Conservation (phyloP, 1,140 invertebrate species). For the Penaeus chinensis region DNA sequence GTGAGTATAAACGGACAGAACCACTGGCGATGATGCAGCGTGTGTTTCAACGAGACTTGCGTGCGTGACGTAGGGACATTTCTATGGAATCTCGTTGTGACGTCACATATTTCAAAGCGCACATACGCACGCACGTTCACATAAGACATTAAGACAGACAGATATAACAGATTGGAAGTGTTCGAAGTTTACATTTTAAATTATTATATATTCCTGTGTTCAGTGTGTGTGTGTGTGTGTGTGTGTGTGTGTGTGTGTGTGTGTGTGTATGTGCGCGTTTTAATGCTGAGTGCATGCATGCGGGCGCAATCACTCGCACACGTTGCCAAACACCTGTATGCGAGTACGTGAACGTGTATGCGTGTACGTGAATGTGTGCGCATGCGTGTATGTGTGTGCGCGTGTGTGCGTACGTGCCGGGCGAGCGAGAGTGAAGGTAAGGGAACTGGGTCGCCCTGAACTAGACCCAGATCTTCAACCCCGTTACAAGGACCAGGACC, state of each 20-base stretch:
- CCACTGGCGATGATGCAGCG: no score
- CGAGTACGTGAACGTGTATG: constrained; percentile 19
- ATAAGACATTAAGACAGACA: no score
- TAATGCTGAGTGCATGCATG: background rate
- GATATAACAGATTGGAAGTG: no score
- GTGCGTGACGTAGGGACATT: no score
- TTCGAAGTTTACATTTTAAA: background rate
- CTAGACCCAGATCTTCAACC: constrained; percentile 22
- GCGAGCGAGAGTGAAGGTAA: constrained; percentile 19
- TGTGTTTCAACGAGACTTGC: no score
- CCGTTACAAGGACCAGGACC: background rate
- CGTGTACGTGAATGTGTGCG: constrained; percentile 42
- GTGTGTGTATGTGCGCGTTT: background rate
- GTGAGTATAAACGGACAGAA: no score
- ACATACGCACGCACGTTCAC: no score
- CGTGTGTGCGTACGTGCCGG: constrained; percentile 24
- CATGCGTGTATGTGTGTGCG: constrained; percentile 40
- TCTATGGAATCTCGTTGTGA: no score
- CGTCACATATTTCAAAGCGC: no score
- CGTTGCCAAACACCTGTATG: background rate
- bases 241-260: constrained; percentile 44
- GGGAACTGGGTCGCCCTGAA: constrained; percentile 16
- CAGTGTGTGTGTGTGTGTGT: constrained; percentile 51
- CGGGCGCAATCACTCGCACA: background rate
- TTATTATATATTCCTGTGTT: background rate